Evolutionary conservation across 2,797 vertebrate genomes (phyloP), one percentile per base, ranked within the genome.

Genomic region (Hippocampus kuda): DNA sequence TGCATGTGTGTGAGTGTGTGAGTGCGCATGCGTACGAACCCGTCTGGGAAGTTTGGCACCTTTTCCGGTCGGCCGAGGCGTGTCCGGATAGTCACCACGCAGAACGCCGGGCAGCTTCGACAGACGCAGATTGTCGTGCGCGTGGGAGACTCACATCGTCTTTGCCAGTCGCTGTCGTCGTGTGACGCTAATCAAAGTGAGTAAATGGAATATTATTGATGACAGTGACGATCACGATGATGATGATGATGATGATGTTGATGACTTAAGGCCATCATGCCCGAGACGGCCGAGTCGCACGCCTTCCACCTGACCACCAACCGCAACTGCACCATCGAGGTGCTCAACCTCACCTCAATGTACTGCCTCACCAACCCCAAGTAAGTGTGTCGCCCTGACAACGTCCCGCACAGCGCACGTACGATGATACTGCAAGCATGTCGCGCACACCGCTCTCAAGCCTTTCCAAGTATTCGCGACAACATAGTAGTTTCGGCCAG

Each of bases 251-350:
- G 24, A 59, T 30, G 56, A 27, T 12, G 54, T 24, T 1, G 53
- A n/a, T 16, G 13, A 20, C 34, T 60, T 60, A 16, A 60, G 59
- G 18, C 0, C 78, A 76, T 12, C 79, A 90, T 89, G 89, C 16
- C 76, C 0, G 75, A 86, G 46, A 83, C 73, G 0, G 89, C 88
- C 44, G 88, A 90, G 49, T 10, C 78, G 10, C 85, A 88, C 65
- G 60, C 82, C 3, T 1, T 13, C 65, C 12, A 34, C 22, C 65
- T 89, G 12, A 69, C 79, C 75, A 89, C 89, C 77, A 89, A 89
- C 82, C 86, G 88, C 64, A 85, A 87, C 83, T 89, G 87, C 64
- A 82, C 80, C 38, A 16, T 90, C 0, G 85, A 89, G 84, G 72
- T 89, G 69, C 78, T 72, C 70, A 89, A 89, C 13, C 0, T 81